These are phyloP conservation scores for Falco cherrug DNA, from an alignment of 2,797 vertebrate genomes.

Conservation along the genomic window DNA sequence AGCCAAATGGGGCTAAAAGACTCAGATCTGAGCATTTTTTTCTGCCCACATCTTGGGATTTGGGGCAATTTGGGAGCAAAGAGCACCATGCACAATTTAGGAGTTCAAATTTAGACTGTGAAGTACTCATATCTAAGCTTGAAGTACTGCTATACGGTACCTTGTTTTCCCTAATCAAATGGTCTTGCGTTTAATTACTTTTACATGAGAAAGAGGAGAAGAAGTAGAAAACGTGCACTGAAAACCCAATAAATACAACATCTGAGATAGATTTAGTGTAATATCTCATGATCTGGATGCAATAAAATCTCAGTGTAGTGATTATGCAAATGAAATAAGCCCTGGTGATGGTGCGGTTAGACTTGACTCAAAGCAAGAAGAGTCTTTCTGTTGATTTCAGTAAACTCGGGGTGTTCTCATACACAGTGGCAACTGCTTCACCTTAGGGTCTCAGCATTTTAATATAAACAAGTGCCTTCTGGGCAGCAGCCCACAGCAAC, in stretches of 20 bases:
- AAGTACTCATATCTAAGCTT: not conserved
- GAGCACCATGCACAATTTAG: fast-evolving
- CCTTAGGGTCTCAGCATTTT: not conserved
- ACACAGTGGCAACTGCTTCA: not conserved
- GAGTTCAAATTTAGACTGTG: not conserved
- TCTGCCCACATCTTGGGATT: fast-evolving
- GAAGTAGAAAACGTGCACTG: not conserved
- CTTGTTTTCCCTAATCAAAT: not conserved
- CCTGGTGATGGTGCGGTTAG: not conserved
- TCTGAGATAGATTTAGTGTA: not conserved
- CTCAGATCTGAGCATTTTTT: not conserved
- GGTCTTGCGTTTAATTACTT: not conserved
- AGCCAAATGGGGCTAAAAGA: not conserved
- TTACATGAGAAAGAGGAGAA: not conserved
- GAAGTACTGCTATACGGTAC: not conserved
- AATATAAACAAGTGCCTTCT: not conserved
- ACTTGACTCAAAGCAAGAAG: not conserved
- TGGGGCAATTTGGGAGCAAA: not conserved
- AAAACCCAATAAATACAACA: not conserved
- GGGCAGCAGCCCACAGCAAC: not conserved
- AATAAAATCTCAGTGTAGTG: not conserved
- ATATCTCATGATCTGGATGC: not conserved
- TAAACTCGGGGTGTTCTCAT: not conserved
- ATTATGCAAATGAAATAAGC: not conserved
- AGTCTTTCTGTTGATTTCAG: not conserved